Evolutionary conservation across 2,113 vertebrate species (phyloP), one percentile per base, ranked within the genome.

Genomic region (Callionymus lyra): DNA sequence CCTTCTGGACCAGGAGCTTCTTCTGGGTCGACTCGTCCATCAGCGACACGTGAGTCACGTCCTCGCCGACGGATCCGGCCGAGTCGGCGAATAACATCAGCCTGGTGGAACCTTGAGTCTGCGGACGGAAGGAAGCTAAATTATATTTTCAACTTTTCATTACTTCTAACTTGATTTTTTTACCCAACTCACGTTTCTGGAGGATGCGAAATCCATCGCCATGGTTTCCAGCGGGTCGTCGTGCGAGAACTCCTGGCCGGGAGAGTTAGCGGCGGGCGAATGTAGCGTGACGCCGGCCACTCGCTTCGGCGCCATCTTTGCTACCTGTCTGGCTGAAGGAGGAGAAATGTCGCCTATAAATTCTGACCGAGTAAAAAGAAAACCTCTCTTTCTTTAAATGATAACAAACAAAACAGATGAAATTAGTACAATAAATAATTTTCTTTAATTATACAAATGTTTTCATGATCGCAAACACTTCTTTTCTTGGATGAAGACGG

Each of bases 11-110:
- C 84, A 91, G 73, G 59, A 90, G 85, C 85, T 92, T 96, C 88
- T 92, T 94, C 84, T 95, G 92, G 76, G 86, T 74, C 79, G 85
- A 88, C 79, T 97, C 92, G 70, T 96, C 91, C 74, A 89, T 84
- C 75, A 90, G 75, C 65, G 87, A 84, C 71, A 86, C 89, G 73
- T 88, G 87, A 76, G 82, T 84, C 72, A 84, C 62, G 79, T 93
- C 91, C 77, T 90, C 85, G 65, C 74, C 79, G 68, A 83, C 81
- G 60, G 85, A 79, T 65, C 86, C 86, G 79, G 86, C 82, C 67
- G 89, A 84, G 77, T 90, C 91, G 2, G 74, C 31, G 44, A 82
- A 50, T 8, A 77, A 46, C 86, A 89, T 87, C 82, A 91, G 88
- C 80, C 66, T 63, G 38, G 86, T 74, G 63, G 88, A 76, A 75